Evolutionary conservation across 1,140 invertebrate species (phyloP), one percentile per base, ranked within the genome.

Genomic region (Drosophila hydei): DNA sequence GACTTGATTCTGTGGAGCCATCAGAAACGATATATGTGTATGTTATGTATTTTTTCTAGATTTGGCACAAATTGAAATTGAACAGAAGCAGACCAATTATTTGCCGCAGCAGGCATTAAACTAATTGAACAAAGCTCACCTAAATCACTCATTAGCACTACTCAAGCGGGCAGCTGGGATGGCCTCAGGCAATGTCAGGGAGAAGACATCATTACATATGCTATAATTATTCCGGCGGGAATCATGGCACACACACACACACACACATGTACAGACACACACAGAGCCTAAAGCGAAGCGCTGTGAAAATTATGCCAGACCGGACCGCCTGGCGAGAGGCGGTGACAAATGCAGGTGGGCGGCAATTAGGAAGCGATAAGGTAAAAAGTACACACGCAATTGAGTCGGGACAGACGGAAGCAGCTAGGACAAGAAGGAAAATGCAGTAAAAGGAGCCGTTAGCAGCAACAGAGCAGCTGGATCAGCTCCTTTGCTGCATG

Each of bases 181-280:
- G 48, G 67, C 81, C 54, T 42, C 69, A 62, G 77, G 81, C 70
- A 48, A 51, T 76, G 63, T 62, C 75, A 84, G 58, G 18, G 7
- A n/a, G 59, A 25, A 12, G n/a, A 38, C 64, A 56, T 65, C 60
- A 47, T 48, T 45, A 63, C 55, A 75, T 59, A 63, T 56, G 30
- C 69, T 68, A 62, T 88, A 88, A 88, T 88, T 88, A 88, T 88
- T 88, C 83, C 84, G 76, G 78, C 83, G 84, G 83, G 83, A 88
- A 75, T 87, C 68, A 47, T 14, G 56, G 36, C 71, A 78, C 73
- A 48, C 47, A 16, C 75, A 36, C 42, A 55, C 42, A 25, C 40
- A 51, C 33, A 11, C 25, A 62, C 75, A 36, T 36, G 51, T 33
- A 25, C 40, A 51, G 25, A 11, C 25, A 62, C 36, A 48, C 4